Conservation (phyloP, 2,113 vertebrate species). For the Etheostoma spectabile region DNA sequence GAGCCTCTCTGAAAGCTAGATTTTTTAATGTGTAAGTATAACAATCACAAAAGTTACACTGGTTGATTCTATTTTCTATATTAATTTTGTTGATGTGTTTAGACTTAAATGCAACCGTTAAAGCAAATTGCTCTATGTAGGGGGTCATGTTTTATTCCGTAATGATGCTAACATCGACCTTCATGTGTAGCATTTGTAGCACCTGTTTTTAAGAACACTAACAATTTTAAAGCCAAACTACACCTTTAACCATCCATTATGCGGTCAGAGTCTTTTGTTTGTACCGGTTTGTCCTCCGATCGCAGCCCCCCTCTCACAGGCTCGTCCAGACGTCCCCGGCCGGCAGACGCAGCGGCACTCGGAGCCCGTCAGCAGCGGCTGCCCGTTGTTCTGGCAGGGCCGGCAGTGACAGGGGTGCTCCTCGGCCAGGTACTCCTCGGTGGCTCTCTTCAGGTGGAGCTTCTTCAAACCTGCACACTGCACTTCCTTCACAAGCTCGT, state of each 20-base stretch:
- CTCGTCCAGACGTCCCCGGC: slow-evolving; percentile 86
- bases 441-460: slow-evolving; percentile 86
- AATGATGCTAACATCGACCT: too few relatives aligned
- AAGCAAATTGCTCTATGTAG: too few relatives aligned
- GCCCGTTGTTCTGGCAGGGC: slow-evolving; percentile 91
- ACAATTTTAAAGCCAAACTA: background rate
- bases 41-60: background rate
- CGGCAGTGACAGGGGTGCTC: slow-evolving; percentile 89
- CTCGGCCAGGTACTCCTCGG: slow-evolving; percentile 89
- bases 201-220: background rate
- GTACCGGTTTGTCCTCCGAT: slow-evolving; percentile 88
- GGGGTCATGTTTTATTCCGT: too few relatives aligned
- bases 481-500: slow-evolving; percentile 94
- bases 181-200: background rate
- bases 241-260: background rate
- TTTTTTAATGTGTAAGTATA: background rate
- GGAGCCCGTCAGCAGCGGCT: slow-evolving; percentile 79
- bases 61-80: background rate
- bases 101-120: background rate
- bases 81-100: background rate
- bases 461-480: slow-evolving; percentile 90
- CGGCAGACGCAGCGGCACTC: slow-evolving; percentile 89
- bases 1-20: background rate
- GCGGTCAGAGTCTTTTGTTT: background rate
- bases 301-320: slow-evolving; percentile 87